Base-by-base conservation (phyloP, 2,888 invertebrate genomes). In the Leptopilina syphax region DNA sequence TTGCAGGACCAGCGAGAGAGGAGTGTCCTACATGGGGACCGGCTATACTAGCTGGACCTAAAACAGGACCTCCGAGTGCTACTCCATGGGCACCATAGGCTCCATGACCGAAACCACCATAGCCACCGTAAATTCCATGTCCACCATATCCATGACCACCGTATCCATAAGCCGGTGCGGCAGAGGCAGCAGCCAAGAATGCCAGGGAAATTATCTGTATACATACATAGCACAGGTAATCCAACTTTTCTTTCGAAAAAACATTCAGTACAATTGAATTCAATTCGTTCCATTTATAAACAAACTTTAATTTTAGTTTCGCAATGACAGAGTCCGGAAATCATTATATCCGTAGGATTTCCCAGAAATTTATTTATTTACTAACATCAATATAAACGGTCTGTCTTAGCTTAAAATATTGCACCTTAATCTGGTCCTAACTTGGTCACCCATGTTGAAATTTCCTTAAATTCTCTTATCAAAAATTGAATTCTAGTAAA, bases 11-110 rank as follows among this genome's bases (percentile, higher is more conserved):
- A 63, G 90, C 85, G 13, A 92, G 85, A 10, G 85, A 81, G 0
- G 90, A 81, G 1, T 87, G 83, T 50, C 91, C 91, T 0, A 89
- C 80, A 65, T 89, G 89, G 5, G 91, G 91, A 47, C 91, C 91
- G 7, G 87, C 88, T 12, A 91, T 82, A 24, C 86, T 85, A 6
- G 88, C 80, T 5, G 86, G 85, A 18, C 91, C 91, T 50, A 90
- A 79, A 34, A 83, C 82, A 24, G 91, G 91, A 44, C 91, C 91
- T 3, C 87, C 87, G 0, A 92, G 13, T 2, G 91, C 90, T 7
- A 89, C 88, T 1, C 90, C 91, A 77, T 90, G 89, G 0, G 79
- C 86, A 12, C 86, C 87, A 76, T 84, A 82, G 76, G 65, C 85
- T 18, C 84, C 84, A 54, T 84, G 80, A 65, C n/a, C 50, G 3